Conservation (phyloP, 2,797 vertebrate species). For the Geotria australis region DNA sequence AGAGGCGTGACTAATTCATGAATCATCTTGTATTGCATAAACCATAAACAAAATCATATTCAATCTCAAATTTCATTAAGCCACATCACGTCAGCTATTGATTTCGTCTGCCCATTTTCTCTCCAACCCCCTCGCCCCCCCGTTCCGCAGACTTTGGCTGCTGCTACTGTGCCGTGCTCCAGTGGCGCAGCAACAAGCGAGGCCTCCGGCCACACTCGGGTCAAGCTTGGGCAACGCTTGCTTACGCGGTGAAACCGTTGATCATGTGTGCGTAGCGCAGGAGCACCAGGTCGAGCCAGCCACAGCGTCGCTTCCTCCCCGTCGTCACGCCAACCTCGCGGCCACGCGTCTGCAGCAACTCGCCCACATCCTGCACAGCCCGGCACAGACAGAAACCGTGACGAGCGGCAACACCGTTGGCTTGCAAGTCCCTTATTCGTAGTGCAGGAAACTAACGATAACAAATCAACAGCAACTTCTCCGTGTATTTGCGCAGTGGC, state of each 20-base stretch:
- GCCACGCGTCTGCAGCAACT: conserved; percentile 50
- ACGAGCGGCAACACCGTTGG: too few species aligned
- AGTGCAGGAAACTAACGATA: too few species aligned
- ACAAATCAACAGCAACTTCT: too few species aligned
- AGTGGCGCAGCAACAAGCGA: too few species aligned
- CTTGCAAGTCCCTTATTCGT: too few species aligned
- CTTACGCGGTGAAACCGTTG: conserved; percentile 93
- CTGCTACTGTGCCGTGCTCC: too few species aligned
- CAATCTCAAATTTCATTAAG: background rate
- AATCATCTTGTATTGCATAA: too few species aligned
- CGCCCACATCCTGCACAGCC: conserved; percentile 34
- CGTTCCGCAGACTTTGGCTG: background rate
- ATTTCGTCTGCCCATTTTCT: background rate
- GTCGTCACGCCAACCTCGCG: conserved; percentile 85
- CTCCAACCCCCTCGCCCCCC: background rate
- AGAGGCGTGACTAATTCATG: too few species aligned
- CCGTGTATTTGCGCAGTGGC: too few species aligned
- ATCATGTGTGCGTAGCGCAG: conserved; percentile 94
- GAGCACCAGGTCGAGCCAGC: conserved; percentile 78
- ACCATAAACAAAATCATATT: conserved; percentile 19
- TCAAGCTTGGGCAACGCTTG: too few species aligned
- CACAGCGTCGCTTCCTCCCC: conserved; percentile 72
- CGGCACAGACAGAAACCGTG: too few species aligned
- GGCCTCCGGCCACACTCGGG: background rate
- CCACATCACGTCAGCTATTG: background rate